These are phyloP conservation scores for Porites lobata DNA, from an alignment of 92 coral and sea anemone genomes.

Conservation along the genomic window DNA sequence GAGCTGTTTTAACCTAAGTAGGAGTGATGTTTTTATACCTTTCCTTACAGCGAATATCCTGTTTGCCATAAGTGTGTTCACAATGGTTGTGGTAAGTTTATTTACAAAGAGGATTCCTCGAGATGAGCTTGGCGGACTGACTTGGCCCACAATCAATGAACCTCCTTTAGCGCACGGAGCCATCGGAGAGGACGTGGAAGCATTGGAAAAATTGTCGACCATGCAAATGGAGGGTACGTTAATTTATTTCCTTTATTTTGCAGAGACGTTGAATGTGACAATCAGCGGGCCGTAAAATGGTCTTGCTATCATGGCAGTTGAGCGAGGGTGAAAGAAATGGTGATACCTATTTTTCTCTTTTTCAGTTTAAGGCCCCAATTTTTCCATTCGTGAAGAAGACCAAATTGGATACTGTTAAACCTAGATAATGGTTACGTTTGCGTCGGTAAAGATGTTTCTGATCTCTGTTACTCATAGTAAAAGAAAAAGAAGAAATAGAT, in stretches of 20 bases:
- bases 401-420: too few relatives aligned
- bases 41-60: constrained; percentile 68
- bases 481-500: too few relatives aligned
- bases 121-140: constrained; percentile 96
- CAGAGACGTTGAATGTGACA: background rate
- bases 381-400: too few relatives aligned
- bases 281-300: background rate
- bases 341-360: too few relatives aligned
- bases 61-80: constrained; percentile 81
- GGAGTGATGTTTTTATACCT: background rate
- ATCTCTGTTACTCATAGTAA: too few relatives aligned
- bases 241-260: background rate
- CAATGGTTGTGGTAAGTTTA: constrained; percentile 86
- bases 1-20: background rate
- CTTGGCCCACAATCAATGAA: constrained; percentile 93
- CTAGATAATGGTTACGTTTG: too few relatives aligned
- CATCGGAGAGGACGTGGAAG: constrained; percentile 23
- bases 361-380: background rate
- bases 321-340: too few relatives aligned
- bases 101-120: constrained; percentile 88
- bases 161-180: constrained; percentile 80
- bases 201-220: background rate
- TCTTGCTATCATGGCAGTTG: too few relatives aligned
- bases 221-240: constrained; percentile 4
- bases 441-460: too few relatives aligned